Base-by-base conservation (phyloP, 2,888 invertebrate genomes). In the Brachynemurus nebulosus region DNA sequence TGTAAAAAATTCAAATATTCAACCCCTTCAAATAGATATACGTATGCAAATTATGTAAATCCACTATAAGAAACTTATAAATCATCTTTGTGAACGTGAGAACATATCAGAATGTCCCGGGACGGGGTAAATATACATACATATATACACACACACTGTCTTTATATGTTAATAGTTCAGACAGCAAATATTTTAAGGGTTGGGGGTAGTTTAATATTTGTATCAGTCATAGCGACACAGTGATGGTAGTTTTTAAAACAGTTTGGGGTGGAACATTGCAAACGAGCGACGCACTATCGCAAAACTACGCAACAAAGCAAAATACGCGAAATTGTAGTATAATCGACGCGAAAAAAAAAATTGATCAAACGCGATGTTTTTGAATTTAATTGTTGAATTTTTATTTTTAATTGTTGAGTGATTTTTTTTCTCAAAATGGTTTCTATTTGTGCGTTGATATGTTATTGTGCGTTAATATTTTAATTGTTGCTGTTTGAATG, bases 231-330 rank as follows among this genome's bases (percentile, higher is more conserved):
- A n/a, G n/a, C n/a, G n/a, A 30, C n/a, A 30, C 30, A 30, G n/a
- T 30, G 14, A 14, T 30, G n/a, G 5, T n/a, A 12, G 30, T 30
- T 30, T 37, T 33, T 16, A 16, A 33, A 16, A 33, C 33, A 33
- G 33, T 33, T 19, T 17, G 37, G 37, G 37, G 37, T 37, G 37
- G 20, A 37, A 37, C 37, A 20, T 37, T 37, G 37, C 37, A 20
- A 37, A 20, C 37, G n/a, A 30, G 14, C 14, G n/a, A n/a, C n/a
- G n/a, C n/a, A n/a, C n/a, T n/a, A n/a, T n/a, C n/a, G n/a, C n/a
- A n/a, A n/a, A n/a, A n/a, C n/a, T n/a, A n/a, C n/a, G n/a, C n/a
- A n/a, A n/a, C n/a, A n/a, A n/a, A 30, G 14, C 30, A 12, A 30
- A 30, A 30, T 30, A 30, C 30, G 30, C 30, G 30, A 30, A 30